Evolutionary conservation across 2,113 vertebrate species (phyloP), one percentile per base, ranked within the genome.

Genomic region (Sardina pilchardus): DNA sequence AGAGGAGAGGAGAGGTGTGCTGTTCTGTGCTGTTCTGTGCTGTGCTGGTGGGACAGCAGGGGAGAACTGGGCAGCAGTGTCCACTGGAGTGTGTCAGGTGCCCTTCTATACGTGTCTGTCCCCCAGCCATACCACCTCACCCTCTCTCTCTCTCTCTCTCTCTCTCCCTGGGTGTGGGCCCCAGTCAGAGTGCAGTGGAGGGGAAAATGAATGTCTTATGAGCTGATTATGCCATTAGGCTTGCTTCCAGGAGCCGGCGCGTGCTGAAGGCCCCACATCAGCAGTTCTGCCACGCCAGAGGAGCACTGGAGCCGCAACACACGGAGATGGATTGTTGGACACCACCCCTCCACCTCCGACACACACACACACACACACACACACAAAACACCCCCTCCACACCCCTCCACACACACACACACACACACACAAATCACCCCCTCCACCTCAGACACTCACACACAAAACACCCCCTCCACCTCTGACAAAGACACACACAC

Each of bases 171-270:
- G 26, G 71, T 36, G 10, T 78, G 50, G 56, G 34, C 47, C 63
- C 82, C 47, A 83, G 86, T 81, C 59, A 78, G 78, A 88, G 92
- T 88, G 86, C 89, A 92, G n/a, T 87, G 91, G 90, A 83, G 91
- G 24, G 89, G 89, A 90, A 92, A 93, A 92, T 94, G 10, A 85
- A 90, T 88, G 88, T 91, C 88, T 88, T 83, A 86, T 84, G 82
- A 82, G 50, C 4, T 85, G 53, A 88, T 87, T 87, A 81, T 80
- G 14, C 67, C 80, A 81, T 56, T 85, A n/a, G 56, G 59, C 59
- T 34, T 44, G 67, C 24, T 43, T 84, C 82, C 78, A 45, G 30
- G 83, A 83, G 82, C 85, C 88, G 56, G 75, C 50, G 67, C 30
- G 24, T 16, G 3, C 82, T 83, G 48, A 56, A 56, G 30, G 47